phyloP scores from a whole-genome alignment of 2,113 vertebrate genomes.

The Rhinichthys klamathensis region DNA sequence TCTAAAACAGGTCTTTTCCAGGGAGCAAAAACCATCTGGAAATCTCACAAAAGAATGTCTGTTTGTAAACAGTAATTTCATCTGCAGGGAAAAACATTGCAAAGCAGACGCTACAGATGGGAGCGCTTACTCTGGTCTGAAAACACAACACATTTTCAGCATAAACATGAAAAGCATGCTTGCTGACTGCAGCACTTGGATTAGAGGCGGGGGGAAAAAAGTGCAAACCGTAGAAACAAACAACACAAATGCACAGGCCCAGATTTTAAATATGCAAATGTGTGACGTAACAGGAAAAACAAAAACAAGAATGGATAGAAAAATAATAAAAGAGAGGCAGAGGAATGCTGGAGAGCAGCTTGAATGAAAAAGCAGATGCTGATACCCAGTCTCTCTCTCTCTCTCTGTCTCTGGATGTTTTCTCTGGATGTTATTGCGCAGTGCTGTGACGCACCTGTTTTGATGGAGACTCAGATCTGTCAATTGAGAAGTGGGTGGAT shows the following conservation, averaged over 20 bases:
- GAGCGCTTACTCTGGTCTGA: constrained; percentile 2
- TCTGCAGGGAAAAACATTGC: constrained; percentile 8
- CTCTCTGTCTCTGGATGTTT: constrained; percentile 10
- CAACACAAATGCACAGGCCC: background rate
- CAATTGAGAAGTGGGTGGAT: constrained; percentile 67
- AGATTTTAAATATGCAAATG: background rate
- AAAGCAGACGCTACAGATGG: constrained; percentile 17
- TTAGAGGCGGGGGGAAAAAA: background rate
- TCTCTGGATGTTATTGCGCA: constrained; percentile 42
- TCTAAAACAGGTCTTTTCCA: background rate
- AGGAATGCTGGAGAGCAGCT: background rate
- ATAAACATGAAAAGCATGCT: constrained; percentile 17
- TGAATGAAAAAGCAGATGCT: constrained; percentile 5
- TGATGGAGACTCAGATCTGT: constrained; percentile 63
- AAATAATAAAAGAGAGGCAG: background rate
- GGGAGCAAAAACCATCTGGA: background rate
- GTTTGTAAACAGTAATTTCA: constrained; percentile 35
- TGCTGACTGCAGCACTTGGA: constrained; percentile 21
- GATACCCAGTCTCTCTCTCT: background rate
- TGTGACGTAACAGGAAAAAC: background rate
- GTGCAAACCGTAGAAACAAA: constrained; percentile 14
- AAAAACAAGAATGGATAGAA: background rate
- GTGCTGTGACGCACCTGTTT: constrained; percentile 65
- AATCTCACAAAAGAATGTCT: background rate
- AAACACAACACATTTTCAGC: constrained; percentile 12